phyloP scores from a whole-genome alignment of 2,113 vertebrate genomes.

The mouse (Mus musculus) region GRCm39 chr6:28770501-28771000 shows the following conservation, averaged over 20 bases:
- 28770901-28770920: neutral
- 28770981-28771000: constrained; percentile 60
- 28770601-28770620: neutral
- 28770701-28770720: neutral
- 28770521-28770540: neutral
- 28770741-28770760: neutral
- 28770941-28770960: constrained; percentile 77
- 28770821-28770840: neutral
- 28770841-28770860: neutral
- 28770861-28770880: neutral
- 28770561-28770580: neutral
- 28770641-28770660: fast-evolving
- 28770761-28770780: neutral
- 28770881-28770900: neutral
- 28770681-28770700: neutral
- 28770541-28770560: neutral
- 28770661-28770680: neutral
- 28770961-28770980: constrained; percentile 64
- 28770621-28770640: neutral
- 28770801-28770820: neutral
- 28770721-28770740: neutral
- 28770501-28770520: neutral
- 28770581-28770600: neutral
- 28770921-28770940: constrained; percentile 69
- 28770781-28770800: neutral